Base-by-base conservation (phyloP, 2,113 vertebrate genomes). In the Progne subis region DNA sequence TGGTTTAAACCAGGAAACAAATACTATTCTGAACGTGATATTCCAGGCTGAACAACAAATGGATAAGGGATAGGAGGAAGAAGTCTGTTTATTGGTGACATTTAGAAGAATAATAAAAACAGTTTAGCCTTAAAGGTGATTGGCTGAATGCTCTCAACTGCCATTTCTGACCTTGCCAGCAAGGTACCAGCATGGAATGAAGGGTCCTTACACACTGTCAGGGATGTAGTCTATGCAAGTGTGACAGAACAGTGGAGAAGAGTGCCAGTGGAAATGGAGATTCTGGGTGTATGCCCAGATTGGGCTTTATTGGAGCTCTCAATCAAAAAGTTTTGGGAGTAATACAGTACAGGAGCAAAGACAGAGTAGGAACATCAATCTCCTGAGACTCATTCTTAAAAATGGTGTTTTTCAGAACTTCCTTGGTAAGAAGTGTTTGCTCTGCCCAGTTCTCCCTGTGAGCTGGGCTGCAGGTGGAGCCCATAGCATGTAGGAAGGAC, bases 191-290 rank as follows among this genome's bases (percentile, higher is more conserved):
- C n/a, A 2, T 6, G 29, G 79, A 34, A 11, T 12, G 37, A 26
- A 26, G 50, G 31, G 16, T 41, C 55, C 21, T 41, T 29, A 8
- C 3, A 3, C 29, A 4, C 9, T 53, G 6, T n/a, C 64, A 24
- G 37, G 56, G 74, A 7, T 47, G 2, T 63, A 37, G 19, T 8
- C 44, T 17, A 0, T 1, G 2, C 4, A 9, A 0, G 17, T 28
- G 29, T 44, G 49, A 67, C 8, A 37, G 8, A 31, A 6, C 49
- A 23, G 78, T 28, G 68, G 31, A 82, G 67, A 16, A 17, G n/a
- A 29, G 67, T 69, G 57, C 39, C 44, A 19, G 55, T 31, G 72
- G 12, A 61, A 57, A 13, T 29, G 43, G 31, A 8, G 28, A 5
- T 59, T 1, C 41, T 15, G 23, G 5, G 8, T 13, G 2, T 49